A percentile compares a stretch with the other conserved stretches of the same genome.
phyloP scores from a whole-genome alignment of 2,113 vertebrate species.

The Paraplagusia blochii region DNA sequence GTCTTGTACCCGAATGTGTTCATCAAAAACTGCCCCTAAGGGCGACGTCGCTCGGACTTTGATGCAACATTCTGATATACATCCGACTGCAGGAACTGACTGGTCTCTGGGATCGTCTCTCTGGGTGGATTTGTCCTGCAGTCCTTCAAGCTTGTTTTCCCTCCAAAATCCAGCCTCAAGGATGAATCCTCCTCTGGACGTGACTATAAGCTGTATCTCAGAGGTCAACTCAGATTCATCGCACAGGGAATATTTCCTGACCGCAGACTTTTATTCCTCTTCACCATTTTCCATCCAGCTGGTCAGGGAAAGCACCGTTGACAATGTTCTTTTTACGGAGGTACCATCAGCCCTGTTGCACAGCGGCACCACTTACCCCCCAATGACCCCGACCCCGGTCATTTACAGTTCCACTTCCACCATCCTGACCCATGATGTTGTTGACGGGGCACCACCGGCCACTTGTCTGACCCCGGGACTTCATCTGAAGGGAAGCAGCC shows the following conservation, averaged over 20 bases:
- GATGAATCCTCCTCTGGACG: not conserved
- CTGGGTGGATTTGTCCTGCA: not conserved
- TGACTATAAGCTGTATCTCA: not conserved
- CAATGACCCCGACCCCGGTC: slow-evolving; percentile 10
- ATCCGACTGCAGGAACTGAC: no score
- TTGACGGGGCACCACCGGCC: slow-evolving; percentile 16
- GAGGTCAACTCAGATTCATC: not conserved
- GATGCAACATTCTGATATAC: no score
- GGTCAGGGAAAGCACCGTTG: not conserved
- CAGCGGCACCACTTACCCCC: slow-evolving; percentile 8
- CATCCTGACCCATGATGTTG: slow-evolving; percentile 17
- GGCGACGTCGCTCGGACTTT: no score
- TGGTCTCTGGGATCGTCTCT: not conserved
- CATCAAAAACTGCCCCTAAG: no score
- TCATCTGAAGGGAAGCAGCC: slow-evolving; percentile 23
- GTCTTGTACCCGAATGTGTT: not conserved
- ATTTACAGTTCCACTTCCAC: slow-evolving; percentile 13
- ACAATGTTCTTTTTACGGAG: not conserved
- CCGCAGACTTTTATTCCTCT: not conserved
- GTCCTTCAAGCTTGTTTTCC: not conserved
- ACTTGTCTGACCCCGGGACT: slow-evolving; percentile 44
- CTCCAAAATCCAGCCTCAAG: not conserved
- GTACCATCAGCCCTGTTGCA: slow-evolving; percentile 3
- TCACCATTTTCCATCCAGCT: not conserved
- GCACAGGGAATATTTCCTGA: not conserved